Base-by-base conservation (phyloP, 2,113 vertebrate species). In the Corythoichthys haematopterus region DNA sequence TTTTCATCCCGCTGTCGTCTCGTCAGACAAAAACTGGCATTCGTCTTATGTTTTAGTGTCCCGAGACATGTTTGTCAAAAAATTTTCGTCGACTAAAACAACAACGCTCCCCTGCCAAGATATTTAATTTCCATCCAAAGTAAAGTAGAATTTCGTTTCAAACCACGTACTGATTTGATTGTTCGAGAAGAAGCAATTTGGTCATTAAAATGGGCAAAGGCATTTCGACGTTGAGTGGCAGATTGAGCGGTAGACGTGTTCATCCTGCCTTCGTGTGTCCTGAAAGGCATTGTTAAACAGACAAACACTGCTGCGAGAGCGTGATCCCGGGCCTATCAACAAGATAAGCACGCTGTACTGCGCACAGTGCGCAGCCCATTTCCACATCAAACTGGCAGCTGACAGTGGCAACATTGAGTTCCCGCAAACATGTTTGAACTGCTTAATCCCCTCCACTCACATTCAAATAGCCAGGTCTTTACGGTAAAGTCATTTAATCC, bases 311-410 rank as follows among this genome's bases (percentile, higher is more conserved):
- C 12, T 28, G 38, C 33, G 35, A 48, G 38, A 10, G 20, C 52
- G 53, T 64, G 56, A 60, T 35, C 13, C 58, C 48, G 57, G 40
- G 36, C 48, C 57, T 57, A 63, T 73, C 71, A 61, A 75, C 51
- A 57, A 13, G 47, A 70, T 8, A 76, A 14, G 20, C 58, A 1
- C 67, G 46, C 52, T 45, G 20, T 65, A 9, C 56, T 46, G 20
- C 0, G 4, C 36, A 11, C 62, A 9, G 50, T 46, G 20, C 0
- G 4, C 36, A 11, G 6, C 5, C 11, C 20, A 72, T 81, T 84
- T 80, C 37, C 68, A 70, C 78, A 72, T 80, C 73, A 82, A 80
- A 80, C 66, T 56, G 51, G 28, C 63, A 43, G 63, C 62, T 40
- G 45, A 40, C 16, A 58, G 56, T 59, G 38, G 50, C 69, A 45